Conservation (phyloP, 2,888 invertebrate species). For the Drosophila rubida region DNA sequence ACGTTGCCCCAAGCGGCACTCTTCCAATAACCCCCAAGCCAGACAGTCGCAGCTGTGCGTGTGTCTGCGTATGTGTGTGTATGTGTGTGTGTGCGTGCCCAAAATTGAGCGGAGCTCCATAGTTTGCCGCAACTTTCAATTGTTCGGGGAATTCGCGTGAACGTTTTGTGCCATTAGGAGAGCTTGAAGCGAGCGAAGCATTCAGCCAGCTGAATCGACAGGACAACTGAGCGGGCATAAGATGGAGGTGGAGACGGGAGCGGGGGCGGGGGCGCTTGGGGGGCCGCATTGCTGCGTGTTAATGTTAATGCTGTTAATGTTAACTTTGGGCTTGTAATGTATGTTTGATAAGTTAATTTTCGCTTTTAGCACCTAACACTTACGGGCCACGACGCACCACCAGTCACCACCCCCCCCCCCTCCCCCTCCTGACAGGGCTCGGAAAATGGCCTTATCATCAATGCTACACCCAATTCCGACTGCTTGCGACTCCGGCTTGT, state of each 20-base stretch:
- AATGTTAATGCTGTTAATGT: constrained; percentile 74
- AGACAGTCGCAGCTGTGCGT: constrained; percentile 2
- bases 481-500: background rate
- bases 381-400: constrained; percentile 11
- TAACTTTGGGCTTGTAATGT: constrained; percentile 73
- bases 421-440: background rate
- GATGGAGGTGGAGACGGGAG: too few relatives aligned
- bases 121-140: constrained; percentile 68
- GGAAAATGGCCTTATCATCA: constrained; percentile 17
- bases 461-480: constrained; percentile 10
- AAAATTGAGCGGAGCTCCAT: constrained; percentile 22
- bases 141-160: constrained; percentile 68
- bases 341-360: constrained; percentile 79
- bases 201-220: constrained; percentile 31
- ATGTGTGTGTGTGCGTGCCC: constrained; percentile 13
- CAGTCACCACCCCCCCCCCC: background rate
- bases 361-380: constrained; percentile 55
- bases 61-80: constrained; percentile 14
- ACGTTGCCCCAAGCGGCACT: constrained; percentile 48
- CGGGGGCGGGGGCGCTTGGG: background rate
- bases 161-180: constrained; percentile 65
- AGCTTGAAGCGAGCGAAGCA: constrained; percentile 31
- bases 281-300: constrained; percentile 37
- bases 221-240: background rate
- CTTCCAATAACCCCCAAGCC: constrained; percentile 5